These are phyloP conservation scores for Drosophila cognata DNA, from an alignment of 2,888 invertebrate genomes.

Conservation along the genomic window DNA sequence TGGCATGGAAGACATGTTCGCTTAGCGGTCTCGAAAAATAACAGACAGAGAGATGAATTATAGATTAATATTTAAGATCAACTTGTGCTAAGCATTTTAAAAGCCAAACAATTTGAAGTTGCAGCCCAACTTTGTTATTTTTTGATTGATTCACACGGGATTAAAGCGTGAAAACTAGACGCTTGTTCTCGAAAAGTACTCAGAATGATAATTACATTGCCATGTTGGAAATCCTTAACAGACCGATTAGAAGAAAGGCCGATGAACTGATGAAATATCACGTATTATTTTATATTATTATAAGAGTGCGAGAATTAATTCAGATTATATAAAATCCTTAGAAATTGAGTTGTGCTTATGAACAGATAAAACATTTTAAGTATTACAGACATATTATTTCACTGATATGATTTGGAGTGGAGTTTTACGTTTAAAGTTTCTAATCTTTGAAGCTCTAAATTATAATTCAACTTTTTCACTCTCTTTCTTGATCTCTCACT, in stretches of 20 bases:
- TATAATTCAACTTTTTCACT: not conserved
- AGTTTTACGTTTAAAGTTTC: not conserved
- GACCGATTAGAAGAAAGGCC: not conserved
- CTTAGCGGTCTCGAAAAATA: constrained; percentile 2
- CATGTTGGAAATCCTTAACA: not conserved
- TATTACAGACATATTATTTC: not conserved
- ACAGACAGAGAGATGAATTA: constrained; percentile 1
- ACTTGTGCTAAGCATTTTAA: not conserved
- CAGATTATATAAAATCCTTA: not conserved
- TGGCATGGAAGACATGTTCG: constrained; percentile 2
- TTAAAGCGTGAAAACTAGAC: not conserved
- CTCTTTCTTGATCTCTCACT: not conserved
- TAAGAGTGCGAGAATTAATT: not conserved
- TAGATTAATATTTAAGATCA: constrained; percentile 15
- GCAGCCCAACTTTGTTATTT: not conserved
- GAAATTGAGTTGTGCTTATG: not conserved
- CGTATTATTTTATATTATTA: not conserved
- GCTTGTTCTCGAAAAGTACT: not conserved
- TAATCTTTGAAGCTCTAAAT: not conserved
- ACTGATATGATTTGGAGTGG: not conserved
- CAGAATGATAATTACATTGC: not conserved
- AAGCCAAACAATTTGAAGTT: constrained; percentile 4
- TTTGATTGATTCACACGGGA: constrained; percentile 2
- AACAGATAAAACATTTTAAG: not conserved
- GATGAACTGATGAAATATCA: not conserved